A percentile compares a stretch with the other conserved stretches of the same genome.
Conservation (phyloP, 1,140 invertebrate genomes). For the Drosophila insularis region DNA sequence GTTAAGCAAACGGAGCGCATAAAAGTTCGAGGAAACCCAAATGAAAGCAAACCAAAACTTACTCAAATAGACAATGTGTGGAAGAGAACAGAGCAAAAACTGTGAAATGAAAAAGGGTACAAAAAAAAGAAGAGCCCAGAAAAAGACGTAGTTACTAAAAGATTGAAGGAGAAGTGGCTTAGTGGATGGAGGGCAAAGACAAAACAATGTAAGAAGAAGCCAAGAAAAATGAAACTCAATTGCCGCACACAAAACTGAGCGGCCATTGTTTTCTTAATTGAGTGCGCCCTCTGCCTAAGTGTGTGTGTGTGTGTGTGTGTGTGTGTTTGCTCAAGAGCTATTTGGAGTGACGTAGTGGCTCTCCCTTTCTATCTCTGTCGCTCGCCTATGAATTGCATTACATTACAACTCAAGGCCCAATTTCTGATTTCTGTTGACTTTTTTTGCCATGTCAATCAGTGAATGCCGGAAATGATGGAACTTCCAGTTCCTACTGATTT, state of each 20-base stretch:
- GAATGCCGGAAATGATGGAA: constrained; percentile 54
- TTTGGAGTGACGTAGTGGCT: constrained; percentile 11
- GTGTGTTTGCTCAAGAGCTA: constrained; percentile 34
- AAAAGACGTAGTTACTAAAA: constrained; percentile 37
- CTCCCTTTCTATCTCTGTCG: constrained; percentile 8
- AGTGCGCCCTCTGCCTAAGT: constrained; percentile 39
- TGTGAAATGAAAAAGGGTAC: constrained; percentile 23
- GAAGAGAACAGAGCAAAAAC: background rate
- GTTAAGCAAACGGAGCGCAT: constrained; percentile 16
- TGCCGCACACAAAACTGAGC: constrained; percentile 48
- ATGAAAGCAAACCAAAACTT: background rate
- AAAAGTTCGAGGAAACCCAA: constrained; percentile 1
- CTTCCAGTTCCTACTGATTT: constrained; percentile 47
- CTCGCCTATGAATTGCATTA: constrained; percentile 51
- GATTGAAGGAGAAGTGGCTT: constrained; percentile 8
- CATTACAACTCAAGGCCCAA: constrained; percentile 35
- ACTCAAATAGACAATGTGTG: constrained; percentile 40
- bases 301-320: constrained; percentile 6
- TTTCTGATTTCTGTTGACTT: constrained; percentile 10
- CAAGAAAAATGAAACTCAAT: constrained; percentile 43
- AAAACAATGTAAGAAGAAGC: constrained; percentile 38
- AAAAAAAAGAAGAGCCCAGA: constrained; percentile 17
- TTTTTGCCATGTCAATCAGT: constrained; percentile 38
- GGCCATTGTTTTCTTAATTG: constrained; percentile 62
- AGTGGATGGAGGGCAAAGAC: constrained; percentile 5